phyloP scores from a whole-genome alignment of 2,888 invertebrate species.

The Cyclophora albipunctata region DNA sequence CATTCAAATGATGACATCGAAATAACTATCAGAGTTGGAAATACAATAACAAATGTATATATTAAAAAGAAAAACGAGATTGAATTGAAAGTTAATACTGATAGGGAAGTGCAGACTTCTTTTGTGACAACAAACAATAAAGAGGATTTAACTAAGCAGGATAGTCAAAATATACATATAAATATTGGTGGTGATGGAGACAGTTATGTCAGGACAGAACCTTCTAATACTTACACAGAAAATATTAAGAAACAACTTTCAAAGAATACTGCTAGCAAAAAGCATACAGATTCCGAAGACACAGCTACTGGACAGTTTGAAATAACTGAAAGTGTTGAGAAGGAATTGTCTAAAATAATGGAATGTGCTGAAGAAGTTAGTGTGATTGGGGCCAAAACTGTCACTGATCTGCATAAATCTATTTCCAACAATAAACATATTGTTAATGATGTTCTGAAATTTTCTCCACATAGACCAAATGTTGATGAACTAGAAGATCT shows the following conservation, averaged over 20 bases:
- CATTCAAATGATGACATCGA: conserved; percentile 47
- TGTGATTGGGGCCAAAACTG: conserved; percentile 12
- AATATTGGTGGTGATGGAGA: conserved; percentile 19
- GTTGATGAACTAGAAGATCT: conserved; percentile 29
- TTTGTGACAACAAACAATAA: conserved; percentile 23
- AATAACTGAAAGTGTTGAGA: conserved; percentile 62
- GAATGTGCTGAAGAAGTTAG: conserved; percentile 28
- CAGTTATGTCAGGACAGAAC: conserved; percentile 12
- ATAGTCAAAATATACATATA: conserved; percentile 25
- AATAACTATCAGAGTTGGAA: conserved; percentile 58
- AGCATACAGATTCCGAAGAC: conserved; percentile 60
- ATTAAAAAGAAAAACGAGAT: conserved; percentile 55
- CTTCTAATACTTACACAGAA: conserved; percentile 12
- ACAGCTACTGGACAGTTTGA: conserved; percentile 50
- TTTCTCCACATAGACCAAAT: background rate
- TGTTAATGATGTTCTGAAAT: conserved; percentile 5
- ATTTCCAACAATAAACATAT: conserved; percentile 2
- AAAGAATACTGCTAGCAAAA: conserved; percentile 41
- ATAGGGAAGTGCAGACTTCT: conserved; percentile 53
- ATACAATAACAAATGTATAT: conserved; percentile 49
- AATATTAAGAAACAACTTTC: conserved; percentile 4
- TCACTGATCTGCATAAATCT: conserved; percentile 3
- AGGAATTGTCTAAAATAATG: conserved; percentile 50
- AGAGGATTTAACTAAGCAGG: background rate
- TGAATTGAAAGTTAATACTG: conserved; percentile 48